Evolutionary conservation across 2,113 vertebrate species (phyloP).

Genomic region (Rhinopomastus cyanomelas): DNA sequence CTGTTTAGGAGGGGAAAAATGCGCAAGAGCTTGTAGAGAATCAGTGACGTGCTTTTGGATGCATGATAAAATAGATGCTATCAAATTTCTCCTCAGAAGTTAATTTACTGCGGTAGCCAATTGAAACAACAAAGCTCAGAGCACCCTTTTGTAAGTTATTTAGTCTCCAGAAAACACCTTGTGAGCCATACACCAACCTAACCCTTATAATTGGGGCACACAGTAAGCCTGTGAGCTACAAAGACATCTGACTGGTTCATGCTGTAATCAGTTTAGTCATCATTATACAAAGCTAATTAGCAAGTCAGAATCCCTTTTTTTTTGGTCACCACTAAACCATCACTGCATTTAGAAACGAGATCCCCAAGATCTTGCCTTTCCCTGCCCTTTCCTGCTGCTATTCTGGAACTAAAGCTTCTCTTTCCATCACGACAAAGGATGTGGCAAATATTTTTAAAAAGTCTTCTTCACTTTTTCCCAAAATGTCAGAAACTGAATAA

Average conservation of each 20-base stretch:
- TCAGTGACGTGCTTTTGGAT: not conserved
- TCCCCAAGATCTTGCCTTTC: slow-evolving; percentile 41
- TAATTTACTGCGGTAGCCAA: not conserved
- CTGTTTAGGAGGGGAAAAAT: not conserved
- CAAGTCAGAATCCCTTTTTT: slow-evolving; percentile 40
- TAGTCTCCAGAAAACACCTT: slow-evolving; percentile 14
- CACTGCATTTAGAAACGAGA: slow-evolving; percentile 54
- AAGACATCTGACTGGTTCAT: not conserved
- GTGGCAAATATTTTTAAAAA: slow-evolving; percentile 22
- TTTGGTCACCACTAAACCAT: slow-evolving; percentile 12
- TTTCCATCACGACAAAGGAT: slow-evolving; percentile 52
- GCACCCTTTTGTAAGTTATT: not conserved
- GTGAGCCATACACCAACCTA: not conserved
- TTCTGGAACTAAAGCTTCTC: slow-evolving; percentile 31
- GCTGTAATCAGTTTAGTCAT: slow-evolving; percentile 53
- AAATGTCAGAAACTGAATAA: slow-evolving; percentile 50
- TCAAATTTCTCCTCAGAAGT: not conserved
- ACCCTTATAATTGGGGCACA: not conserved
- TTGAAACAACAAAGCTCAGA: not conserved
- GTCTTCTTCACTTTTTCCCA: not conserved
- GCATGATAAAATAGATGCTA: not conserved
- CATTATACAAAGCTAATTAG: slow-evolving; percentile 66
- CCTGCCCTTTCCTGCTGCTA: slow-evolving; percentile 57
- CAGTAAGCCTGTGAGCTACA: not conserved
- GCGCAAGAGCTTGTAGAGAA: not conserved